Conservation (phyloP, 2,888 invertebrate species). For the Coelopa pilipes region DNA sequence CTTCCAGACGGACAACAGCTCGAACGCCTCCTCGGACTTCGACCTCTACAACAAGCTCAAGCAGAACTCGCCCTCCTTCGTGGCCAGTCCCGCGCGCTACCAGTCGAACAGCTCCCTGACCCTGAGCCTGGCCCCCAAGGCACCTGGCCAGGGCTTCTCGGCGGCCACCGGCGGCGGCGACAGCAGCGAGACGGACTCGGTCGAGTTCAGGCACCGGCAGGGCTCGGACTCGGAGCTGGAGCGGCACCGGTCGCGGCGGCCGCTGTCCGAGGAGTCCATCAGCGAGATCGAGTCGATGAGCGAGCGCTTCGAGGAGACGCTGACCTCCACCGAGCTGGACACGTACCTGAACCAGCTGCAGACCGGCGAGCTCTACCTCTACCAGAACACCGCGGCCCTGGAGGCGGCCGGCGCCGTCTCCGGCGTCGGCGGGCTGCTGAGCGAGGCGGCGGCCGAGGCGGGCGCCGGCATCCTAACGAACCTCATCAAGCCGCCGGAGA, state of each 20-base stretch:
- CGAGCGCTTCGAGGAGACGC: slow-evolving; percentile 69
- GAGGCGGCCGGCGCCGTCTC: slow-evolving; percentile 29
- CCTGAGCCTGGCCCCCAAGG: slow-evolving; percentile 45
- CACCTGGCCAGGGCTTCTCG: slow-evolving; percentile 32
- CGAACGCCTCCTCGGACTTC: slow-evolving; percentile 65
- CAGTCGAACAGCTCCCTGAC: slow-evolving; percentile 62
- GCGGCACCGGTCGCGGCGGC: slow-evolving; percentile 75
- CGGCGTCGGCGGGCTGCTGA: slow-evolving; percentile 49
- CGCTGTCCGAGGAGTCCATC: slow-evolving; percentile 78
- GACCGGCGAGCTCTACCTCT: slow-evolving; percentile 68
- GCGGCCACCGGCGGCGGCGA: slow-evolving; percentile 46
- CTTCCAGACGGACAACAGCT: slow-evolving; percentile 66
- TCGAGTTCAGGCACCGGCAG: slow-evolving; percentile 69
- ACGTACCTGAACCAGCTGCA: slow-evolving; percentile 74
- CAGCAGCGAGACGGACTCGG: slow-evolving; percentile 66
- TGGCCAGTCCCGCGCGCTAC: slow-evolving; percentile 56
- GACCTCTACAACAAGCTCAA: slow-evolving; percentile 65
- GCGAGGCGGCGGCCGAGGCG: slow-evolving; percentile 50
- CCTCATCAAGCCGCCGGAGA: slow-evolving; percentile 65
- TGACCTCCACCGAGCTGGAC: slow-evolving; percentile 74
- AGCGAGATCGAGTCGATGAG: slow-evolving; percentile 75
- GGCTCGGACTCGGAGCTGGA: slow-evolving; percentile 70
- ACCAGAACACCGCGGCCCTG: slow-evolving; percentile 52
- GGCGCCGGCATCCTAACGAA: slow-evolving; percentile 56
- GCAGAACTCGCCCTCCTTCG: slow-evolving; percentile 59